Evolutionary conservation across 2,113 vertebrate species (phyloP), one percentile per base, ranked within the genome.

Genomic region (Rousettus leschenaultii): DNA sequence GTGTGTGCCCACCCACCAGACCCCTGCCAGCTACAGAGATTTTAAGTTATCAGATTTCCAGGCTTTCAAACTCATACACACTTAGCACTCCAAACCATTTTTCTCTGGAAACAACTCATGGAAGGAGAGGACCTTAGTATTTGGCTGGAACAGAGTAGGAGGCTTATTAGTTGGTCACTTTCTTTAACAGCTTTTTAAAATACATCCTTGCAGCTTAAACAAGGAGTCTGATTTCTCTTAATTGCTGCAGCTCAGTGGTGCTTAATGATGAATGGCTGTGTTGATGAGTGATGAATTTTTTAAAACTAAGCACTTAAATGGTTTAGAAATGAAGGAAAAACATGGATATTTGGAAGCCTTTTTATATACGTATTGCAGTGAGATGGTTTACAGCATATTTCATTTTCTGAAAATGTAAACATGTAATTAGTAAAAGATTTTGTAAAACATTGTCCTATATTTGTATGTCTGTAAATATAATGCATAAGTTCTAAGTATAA

Each of bases 401-500:
- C 97, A 96, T 98, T 97, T 98, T 98, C 98, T 97, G 96, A 98
- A 98, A 97, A 94, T 98, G 97, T 98, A 98, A 98, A 98, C 98
- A 93, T 99, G 98, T 99, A 99, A 99, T 98, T 98, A 98, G 98
- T 97, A 98, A 98, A 98, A 96, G 94, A 66, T 96, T 97, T 97
- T 98, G 98, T 98, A 98, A 98, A 97, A 97, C 96, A 98, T 77
- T 97, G 96, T 97, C 98, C 94, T 95, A 53, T 98, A 98, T 97
- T 98, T 98, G 97, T 98, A 97, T 98, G 98, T 98, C 97, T 99
- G 98, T 99, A 99, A 99, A 99, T 99, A 98, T 98, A 98, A 97
- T 98, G 98, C 97, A 48, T 98, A 89, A 97, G 95, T 98, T 98
- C 96, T 97, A 97, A 98, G 95, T 98, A 98, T 97, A 97, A 98